Percentiles rank a stretch among this genome's conserved stretches.
These are phyloP conservation scores for Kryptolebias marmoratus DNA, from an alignment of 2,113 vertebrate species.

Conservation along the genomic window DNA sequence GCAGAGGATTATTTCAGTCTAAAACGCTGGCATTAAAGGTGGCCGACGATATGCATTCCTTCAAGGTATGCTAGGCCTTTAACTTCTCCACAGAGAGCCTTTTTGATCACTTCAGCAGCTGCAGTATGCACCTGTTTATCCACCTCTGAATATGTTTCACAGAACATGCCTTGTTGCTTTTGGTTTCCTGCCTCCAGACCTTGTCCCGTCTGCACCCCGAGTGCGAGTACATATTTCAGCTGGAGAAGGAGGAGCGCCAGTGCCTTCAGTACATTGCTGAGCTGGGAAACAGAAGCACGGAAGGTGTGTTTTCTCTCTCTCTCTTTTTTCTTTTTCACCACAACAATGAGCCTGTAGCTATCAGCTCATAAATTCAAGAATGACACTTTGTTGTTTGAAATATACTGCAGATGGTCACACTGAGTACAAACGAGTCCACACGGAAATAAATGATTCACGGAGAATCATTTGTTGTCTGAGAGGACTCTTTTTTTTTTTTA, in stretches of 20 bases:
- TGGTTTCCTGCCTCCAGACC: slow-evolving; percentile 50
- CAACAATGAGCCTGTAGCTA: background rate
- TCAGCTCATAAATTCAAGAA: slow-evolving; percentile 7
- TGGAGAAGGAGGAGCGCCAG: slow-evolving; percentile 73
- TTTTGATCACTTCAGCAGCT: background rate
- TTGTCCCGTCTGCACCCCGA: slow-evolving; percentile 78
- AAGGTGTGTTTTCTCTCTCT: slow-evolving; percentile 47
- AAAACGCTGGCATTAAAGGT: too few relatives aligned
- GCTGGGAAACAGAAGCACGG: slow-evolving; percentile 66
- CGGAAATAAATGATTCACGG: slow-evolving; percentile 10
- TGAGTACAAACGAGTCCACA: slow-evolving; percentile 9
- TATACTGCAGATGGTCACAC: background rate
- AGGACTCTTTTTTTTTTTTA: background rate
- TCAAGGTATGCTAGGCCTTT: too few relatives aligned
- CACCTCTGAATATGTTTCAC: background rate
- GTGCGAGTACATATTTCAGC: slow-evolving; percentile 81
- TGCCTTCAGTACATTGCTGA: slow-evolving; percentile 72
- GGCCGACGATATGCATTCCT: too few relatives aligned
- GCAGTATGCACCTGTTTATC: background rate
- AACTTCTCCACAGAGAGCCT: too few relatives aligned
- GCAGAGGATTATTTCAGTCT: too few relatives aligned
- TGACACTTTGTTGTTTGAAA: slow-evolving; percentile 15
- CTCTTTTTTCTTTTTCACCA: background rate
- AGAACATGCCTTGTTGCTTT: background rate
- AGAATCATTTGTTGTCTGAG: slow-evolving; percentile 15